These are phyloP conservation scores for Mus spretus DNA, from an alignment of 2,797 vertebrate species.

Conservation along the genomic window DNA sequence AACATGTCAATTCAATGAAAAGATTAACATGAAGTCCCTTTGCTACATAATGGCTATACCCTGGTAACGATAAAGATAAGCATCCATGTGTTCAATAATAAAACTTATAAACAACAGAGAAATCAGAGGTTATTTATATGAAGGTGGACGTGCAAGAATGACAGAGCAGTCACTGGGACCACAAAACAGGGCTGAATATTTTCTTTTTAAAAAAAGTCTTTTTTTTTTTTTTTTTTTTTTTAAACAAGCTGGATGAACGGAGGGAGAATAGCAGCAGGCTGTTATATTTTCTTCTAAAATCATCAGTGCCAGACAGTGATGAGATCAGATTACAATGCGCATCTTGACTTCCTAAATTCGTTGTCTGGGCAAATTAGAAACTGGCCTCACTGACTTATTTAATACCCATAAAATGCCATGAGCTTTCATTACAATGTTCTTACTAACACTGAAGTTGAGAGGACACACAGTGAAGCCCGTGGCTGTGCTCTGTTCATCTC, in stretches of 20 bases:
- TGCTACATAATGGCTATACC: neutral
- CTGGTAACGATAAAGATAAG: slow-evolving; percentile 29
- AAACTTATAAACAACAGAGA: slow-evolving; percentile 31
- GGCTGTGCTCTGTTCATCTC: neutral
- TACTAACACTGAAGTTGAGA: neutral
- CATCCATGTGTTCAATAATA: neutral
- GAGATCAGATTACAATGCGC: neutral
- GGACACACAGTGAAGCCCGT: neutral
- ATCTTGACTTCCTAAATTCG: neutral
- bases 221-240: neutral
- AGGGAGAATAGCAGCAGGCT: slow-evolving; percentile 28
- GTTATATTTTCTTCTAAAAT: slow-evolving; percentile 37
- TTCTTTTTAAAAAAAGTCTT: neutral
- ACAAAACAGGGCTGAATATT: neutral
- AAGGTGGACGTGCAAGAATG: neutral
- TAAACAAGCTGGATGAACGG: slow-evolving; percentile 21
- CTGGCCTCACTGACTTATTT: neutral
- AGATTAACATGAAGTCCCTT: slow-evolving; percentile 1
- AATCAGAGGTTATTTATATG: neutral
- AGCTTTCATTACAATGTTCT: neutral
- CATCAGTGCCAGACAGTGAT: neutral
- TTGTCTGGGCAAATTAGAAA: neutral
- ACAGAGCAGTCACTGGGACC: neutral
- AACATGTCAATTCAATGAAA: slow-evolving; percentile 28
- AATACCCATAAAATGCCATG: neutral